These are phyloP conservation scores for Scaptomyza hsui DNA, from an alignment of 1,140 invertebrate species.

Conservation along the genomic window DNA sequence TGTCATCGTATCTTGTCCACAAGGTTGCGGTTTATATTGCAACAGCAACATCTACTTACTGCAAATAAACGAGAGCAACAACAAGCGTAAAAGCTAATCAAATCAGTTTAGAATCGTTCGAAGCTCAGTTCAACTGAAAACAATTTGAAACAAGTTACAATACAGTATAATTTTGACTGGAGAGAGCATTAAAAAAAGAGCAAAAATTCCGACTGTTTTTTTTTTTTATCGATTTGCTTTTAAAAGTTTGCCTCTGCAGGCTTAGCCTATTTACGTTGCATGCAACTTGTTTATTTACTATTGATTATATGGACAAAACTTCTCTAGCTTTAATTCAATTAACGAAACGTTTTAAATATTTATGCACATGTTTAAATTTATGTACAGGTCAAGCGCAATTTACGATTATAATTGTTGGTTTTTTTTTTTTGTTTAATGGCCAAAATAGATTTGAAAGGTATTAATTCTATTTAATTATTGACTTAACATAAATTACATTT, in stretches of 20 bases:
- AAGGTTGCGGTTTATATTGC: slow-evolving; percentile 50
- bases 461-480: neutral
- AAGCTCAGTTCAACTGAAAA: slow-evolving; percentile 6
- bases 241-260: neutral
- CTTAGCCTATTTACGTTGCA: neutral
- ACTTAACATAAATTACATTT: neutral
- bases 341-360: neutral
- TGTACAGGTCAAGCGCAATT: neutral
- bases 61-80: slow-evolving; percentile 8
- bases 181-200: too few species aligned
- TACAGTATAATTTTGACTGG: too few species aligned
- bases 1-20: slow-evolving; percentile 5
- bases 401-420: neutral
- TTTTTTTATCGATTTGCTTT: neutral
- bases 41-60: neutral
- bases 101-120: slow-evolving; percentile 16
- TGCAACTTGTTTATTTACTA: neutral
- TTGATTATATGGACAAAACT: neutral
- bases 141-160: too few species aligned
- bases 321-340: neutral
- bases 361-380: neutral
- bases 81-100: slow-evolving; percentile 8
- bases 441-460: neutral
- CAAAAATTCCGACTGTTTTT: too few species aligned
- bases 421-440: neutral